phyloP scores from a whole-genome alignment of 2,113 vertebrate species.

The Athene noctua region DNA sequence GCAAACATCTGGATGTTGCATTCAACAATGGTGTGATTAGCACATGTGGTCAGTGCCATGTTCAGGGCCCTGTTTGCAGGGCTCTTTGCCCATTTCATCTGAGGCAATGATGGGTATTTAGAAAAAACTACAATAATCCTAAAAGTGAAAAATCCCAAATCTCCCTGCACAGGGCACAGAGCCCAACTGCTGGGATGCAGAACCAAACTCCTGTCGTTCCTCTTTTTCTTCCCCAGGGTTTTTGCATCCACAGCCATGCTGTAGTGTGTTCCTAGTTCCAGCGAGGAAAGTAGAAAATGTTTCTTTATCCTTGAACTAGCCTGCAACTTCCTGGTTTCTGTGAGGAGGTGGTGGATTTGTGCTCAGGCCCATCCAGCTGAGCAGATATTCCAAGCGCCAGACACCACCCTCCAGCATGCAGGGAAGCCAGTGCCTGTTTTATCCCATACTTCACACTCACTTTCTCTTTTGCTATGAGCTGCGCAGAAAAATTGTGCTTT shows the following conservation, averaged over 20 bases:
- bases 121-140: not conserved
- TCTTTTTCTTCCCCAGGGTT: not conserved
- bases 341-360: not conserved
- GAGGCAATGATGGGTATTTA: not conserved
- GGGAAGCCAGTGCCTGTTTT: not conserved
- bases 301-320: not conserved
- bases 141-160: not conserved
- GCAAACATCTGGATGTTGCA: not conserved
- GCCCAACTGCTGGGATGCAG: not conserved
- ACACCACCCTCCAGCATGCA: not conserved
- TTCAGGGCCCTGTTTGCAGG: not conserved
- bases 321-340: not conserved
- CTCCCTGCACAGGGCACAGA: not conserved
- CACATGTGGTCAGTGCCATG: rapidly evolving
- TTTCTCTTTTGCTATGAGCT: not conserved
- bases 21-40: not conserved
- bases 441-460: not conserved
- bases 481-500: not conserved
- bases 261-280: not conserved
- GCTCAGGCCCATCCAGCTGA: not conserved
- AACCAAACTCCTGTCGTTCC: not conserved
- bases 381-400: not conserved
- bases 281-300: not conserved
- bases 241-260: not conserved
- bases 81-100: not conserved